Evolutionary conservation across 1,140 invertebrate species (phyloP), one percentile per base, ranked within the genome.

Genomic region (Hetaerina americana): DNA sequence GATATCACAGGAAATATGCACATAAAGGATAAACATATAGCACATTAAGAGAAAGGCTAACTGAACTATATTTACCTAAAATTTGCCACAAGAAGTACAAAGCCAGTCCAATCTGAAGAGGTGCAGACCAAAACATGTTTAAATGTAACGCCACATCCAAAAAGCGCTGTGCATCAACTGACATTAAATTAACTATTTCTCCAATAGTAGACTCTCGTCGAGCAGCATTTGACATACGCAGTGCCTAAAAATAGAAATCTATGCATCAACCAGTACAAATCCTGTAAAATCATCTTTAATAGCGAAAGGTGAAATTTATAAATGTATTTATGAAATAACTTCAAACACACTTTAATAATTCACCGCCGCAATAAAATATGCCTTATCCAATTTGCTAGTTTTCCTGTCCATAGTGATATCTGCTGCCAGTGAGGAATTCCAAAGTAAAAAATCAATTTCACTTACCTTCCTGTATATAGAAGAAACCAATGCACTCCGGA

Each of bases 401-500:
- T n/a, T n/a, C n/a, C n/a, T n/a, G n/a, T n/a, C n/a, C n/a, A n/a
- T n/a, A n/a, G n/a, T n/a, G n/a, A n/a, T n/a, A n/a, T n/a, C n/a
- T n/a, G n/a, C n/a, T n/a, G n/a, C n/a, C n/a, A n/a, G n/a, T n/a
- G n/a, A n/a, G n/a, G n/a, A n/a, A n/a, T n/a, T n/a, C n/a, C n/a
- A n/a, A n/a, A n/a, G n/a, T n/a, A n/a, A n/a, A n/a, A n/a, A n/a
- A n/a, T n/a, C 1, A 12, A 2, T 6, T 24, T 68, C 26, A 28
- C 72, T 78, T 74, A 88, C 87, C 80, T 99, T 99, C 77, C 90
- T 87, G 80, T 99, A 99, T 75, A 99, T 93, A 69, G 95, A 89
- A 74, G 94, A 93, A 5, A 96, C 95, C 24, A 99, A 82, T 0
- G 94, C 90, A 0, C 96, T 97, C 72, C 96, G 84, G 73, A 99